These are phyloP conservation scores for Emydocephalus ijimae DNA, from an alignment of 2,113 vertebrate genomes.

Conservation along the genomic window DNA sequence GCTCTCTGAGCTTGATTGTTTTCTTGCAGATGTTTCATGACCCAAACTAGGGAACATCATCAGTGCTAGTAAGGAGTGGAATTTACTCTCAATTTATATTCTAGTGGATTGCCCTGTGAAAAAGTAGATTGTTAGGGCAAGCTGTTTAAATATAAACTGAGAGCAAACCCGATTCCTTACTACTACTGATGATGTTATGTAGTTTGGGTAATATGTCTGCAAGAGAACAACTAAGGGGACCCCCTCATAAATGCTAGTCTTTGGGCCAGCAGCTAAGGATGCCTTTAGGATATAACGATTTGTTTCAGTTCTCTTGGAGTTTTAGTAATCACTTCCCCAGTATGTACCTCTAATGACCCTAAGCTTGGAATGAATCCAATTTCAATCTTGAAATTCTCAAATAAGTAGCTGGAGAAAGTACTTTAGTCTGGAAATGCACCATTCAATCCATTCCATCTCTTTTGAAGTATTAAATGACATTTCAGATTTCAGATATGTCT, in stretches of 20 bases:
- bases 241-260: not conserved
- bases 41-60: not conserved
- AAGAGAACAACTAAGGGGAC: not conserved
- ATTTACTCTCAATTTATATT: not conserved
- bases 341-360: not conserved
- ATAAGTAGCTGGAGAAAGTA: not conserved
- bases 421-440: not conserved
- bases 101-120: not conserved
- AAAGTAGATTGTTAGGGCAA: not conserved
- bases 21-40: not conserved
- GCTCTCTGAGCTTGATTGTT: not conserved
- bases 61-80: not conserved
- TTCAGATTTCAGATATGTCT: constrained; percentile 69
- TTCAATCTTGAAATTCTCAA: not conserved
- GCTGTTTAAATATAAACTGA: not conserved
- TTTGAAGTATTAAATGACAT: constrained; percentile 66
- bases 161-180: not conserved
- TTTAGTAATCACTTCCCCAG: not conserved
- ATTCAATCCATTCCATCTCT: constrained; percentile 37
- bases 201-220: not conserved
- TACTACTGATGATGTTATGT: not conserved
- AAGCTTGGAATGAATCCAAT: constrained; percentile 14
- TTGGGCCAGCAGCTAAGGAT: not conserved
- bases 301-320: not conserved
- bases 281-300: not conserved